Evolutionary conservation across 2,113 vertebrate species (phyloP).

Genomic region (Haemorhous mexicanus): DNA sequence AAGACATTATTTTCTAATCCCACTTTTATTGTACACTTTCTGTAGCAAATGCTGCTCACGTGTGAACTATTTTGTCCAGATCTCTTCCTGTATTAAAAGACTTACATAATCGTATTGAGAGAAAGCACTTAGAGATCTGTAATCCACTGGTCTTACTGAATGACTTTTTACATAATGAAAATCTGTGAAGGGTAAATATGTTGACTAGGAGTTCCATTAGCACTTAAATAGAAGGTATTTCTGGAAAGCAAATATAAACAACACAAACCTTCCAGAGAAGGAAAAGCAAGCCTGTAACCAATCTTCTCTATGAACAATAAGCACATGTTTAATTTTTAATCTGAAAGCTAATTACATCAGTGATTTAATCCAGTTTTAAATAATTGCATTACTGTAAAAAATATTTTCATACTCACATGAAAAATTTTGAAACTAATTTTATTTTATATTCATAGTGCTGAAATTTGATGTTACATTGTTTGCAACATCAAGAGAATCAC

Average conservation of each 20-base stretch:
- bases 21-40: conserved; percentile 20
- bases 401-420: background rate
- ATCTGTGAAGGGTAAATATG: conserved; percentile 67
- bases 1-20: conserved; percentile 1
- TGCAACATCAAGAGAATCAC: background rate
- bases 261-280: background rate
- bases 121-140: conserved; percentile 62
- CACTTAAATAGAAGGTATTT: conserved; percentile 13
- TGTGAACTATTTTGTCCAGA: conserved; percentile 33
- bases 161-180: conserved; percentile 70
- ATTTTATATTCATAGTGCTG: background rate
- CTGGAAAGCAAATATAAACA: background rate
- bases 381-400: background rate
- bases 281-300: background rate
- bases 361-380: background rate
- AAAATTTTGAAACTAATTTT: background rate
- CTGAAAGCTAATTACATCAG: background rate
- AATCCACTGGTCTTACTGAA: conserved; percentile 64
- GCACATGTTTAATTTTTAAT: background rate
- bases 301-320: background rate
- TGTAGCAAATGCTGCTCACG: background rate
- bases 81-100: conserved; percentile 59
- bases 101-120: conserved; percentile 63
- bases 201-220: conserved; percentile 26
- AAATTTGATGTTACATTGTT: background rate